Conservation (phyloP, 2,797 vertebrate genomes). For the Cossypha polioptera region DNA sequence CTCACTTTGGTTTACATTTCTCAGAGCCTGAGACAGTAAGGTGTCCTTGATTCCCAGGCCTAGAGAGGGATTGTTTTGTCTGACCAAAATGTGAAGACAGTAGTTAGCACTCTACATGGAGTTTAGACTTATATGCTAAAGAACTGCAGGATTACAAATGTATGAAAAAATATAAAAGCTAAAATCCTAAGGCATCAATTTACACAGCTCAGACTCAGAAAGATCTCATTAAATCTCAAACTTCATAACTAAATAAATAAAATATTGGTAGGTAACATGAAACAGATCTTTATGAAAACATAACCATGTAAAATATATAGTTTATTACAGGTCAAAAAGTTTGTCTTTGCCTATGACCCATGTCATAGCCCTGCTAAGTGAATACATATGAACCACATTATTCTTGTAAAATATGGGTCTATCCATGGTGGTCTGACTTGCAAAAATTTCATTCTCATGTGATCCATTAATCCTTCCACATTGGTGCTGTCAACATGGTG, state of each 20-base stretch:
- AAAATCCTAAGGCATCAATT: neutral
- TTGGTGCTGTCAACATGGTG: neutral
- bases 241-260: neutral
- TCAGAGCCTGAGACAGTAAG: neutral
- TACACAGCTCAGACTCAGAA: neutral
- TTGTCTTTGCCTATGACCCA: neutral
- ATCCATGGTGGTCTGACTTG: neutral
- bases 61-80: neutral
- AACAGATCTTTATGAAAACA: neutral
- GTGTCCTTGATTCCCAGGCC: neutral
- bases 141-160: neutral
- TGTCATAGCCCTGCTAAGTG: neutral
- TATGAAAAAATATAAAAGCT: neutral
- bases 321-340: neutral
- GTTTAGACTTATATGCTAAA: neutral
- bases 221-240: neutral
- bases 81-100: neutral
- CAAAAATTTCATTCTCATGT: neutral
- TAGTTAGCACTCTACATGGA: neutral
- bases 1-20: neutral
- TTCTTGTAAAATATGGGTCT: neutral
- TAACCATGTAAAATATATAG: neutral
- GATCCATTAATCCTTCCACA: neutral
- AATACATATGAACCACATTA: neutral
- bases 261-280: neutral